Evolutionary conservation across 2,888 invertebrate species (phyloP).

Genomic region (Limulus polyphemus): DNA sequence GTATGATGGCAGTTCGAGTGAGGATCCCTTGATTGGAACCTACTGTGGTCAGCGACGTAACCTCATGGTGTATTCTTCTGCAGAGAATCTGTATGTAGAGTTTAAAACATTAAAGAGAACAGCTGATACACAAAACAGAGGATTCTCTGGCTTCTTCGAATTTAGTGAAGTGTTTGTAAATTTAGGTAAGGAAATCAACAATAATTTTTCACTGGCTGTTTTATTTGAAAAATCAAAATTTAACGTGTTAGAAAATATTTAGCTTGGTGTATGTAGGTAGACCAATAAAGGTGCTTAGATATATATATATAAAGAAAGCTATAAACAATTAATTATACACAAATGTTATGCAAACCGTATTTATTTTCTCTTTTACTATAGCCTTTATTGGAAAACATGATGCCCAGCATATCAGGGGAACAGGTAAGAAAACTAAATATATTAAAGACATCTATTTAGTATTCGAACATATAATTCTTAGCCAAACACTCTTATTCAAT

Average conservation of each 20-base stretch:
- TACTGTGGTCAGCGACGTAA: constrained; percentile 96
- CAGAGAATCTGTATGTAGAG: constrained; percentile 75
- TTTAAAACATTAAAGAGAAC: constrained; percentile 82
- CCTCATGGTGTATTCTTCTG: constrained; percentile 87
- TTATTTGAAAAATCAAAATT: background rate
- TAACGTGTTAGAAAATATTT: background rate
- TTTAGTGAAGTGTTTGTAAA: constrained; percentile 97
- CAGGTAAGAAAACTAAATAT: constrained; percentile 37
- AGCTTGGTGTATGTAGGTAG: constrained; percentile 21
- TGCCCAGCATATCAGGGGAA: constrained; percentile 88
- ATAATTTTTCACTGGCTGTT: constrained; percentile 8
- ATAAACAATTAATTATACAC: no score
- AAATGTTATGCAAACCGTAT: no score
- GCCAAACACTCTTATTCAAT: no score
- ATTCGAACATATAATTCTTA: no score
- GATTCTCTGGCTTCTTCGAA: constrained; percentile 96
- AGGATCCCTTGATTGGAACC: constrained; percentile 81
- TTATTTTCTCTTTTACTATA: constrained; percentile 36
- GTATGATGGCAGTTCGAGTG: constrained; percentile 82
- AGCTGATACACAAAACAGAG: constrained; percentile 91
- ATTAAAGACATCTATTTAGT: no score
- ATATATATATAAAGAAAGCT: no score
- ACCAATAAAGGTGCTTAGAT: no score
- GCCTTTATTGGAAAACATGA: constrained; percentile 86
- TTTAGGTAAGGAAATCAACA: constrained; percentile 62